phyloP scores from a whole-genome alignment of 2,797 vertebrate genomes.

The Schizopygopsis malacanthus region DNA sequence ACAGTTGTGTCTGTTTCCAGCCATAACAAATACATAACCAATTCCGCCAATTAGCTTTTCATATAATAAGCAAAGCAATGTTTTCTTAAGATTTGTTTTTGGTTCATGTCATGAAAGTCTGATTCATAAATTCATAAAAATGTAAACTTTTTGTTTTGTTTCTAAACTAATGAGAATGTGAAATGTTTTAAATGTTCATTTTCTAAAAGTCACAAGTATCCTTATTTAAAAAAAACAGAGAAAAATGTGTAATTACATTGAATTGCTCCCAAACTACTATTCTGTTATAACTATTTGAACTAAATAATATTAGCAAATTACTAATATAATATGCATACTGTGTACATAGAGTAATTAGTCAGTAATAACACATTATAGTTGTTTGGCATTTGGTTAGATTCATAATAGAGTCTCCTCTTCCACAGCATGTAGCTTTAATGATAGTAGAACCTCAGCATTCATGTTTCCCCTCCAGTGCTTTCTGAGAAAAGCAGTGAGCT shows the following conservation, averaged over 20 bases:
- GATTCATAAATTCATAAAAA: background rate
- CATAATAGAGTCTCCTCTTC: background rate
- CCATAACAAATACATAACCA: too few species aligned
- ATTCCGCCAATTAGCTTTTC: too few species aligned
- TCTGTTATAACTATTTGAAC: too few species aligned
- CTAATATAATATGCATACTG: background rate
- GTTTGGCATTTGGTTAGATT: background rate
- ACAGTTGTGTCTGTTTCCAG: too few species aligned
- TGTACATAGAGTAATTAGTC: background rate
- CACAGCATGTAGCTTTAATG: slow-evolving; percentile 21
- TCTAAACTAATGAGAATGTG: background rate
- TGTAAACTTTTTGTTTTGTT: background rate
- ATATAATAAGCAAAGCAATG: too few species aligned
- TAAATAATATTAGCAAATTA: background rate
- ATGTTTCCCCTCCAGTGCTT: slow-evolving; percentile 45
- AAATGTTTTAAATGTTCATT: background rate
- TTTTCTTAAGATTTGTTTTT: too few species aligned
- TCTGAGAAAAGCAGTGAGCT: slow-evolving; percentile 45
- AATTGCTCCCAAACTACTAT: background rate
- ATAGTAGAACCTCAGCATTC: slow-evolving; percentile 8
- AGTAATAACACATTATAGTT: slow-evolving; percentile 16
- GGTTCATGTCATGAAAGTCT: background rate
- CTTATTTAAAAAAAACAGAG: too few species aligned
- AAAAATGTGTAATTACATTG: background rate
- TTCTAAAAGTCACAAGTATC: background rate